Conservation (phyloP, 1,140 invertebrate genomes). For the Charaxes varanes region DNA sequence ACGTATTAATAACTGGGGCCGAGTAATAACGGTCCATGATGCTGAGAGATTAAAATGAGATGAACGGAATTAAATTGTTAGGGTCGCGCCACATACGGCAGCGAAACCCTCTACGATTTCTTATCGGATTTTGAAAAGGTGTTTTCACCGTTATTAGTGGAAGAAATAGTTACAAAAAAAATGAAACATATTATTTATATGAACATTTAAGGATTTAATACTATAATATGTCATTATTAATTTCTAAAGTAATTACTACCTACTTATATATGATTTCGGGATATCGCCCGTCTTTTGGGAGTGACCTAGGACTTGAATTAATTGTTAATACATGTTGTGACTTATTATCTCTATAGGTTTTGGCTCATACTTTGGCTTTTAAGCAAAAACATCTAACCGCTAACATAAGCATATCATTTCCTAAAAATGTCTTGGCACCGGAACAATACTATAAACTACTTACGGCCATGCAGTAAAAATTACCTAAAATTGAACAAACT, state of each 20-base stretch:
- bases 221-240: too few species aligned
- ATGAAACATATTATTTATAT: constrained; percentile 1
- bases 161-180: background rate
- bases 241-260: too few species aligned
- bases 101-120: too few species aligned
- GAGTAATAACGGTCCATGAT: constrained; percentile 54
- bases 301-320: too few species aligned
- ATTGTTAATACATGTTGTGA: too few species aligned
- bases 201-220: too few species aligned
- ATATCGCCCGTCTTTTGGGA: too few species aligned
- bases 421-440: constrained; percentile 1
- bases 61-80: constrained; percentile 46
- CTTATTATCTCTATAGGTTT: too few species aligned
- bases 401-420: constrained; percentile 1
- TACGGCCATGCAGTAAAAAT: constrained; percentile 7
- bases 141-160: background rate
- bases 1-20: constrained; percentile 45
- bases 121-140: too few species aligned
- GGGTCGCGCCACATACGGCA: constrained; percentile 19
- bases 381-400: too few species aligned
- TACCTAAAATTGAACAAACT: constrained; percentile 4
- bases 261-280: too few species aligned
- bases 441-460: constrained; percentile 2
- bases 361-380: too few species aligned
- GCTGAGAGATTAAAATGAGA: constrained; percentile 38